These are phyloP conservation scores for Apis cerana DNA, from an alignment of 1,140 invertebrate species.

Conservation along the genomic window DNA sequence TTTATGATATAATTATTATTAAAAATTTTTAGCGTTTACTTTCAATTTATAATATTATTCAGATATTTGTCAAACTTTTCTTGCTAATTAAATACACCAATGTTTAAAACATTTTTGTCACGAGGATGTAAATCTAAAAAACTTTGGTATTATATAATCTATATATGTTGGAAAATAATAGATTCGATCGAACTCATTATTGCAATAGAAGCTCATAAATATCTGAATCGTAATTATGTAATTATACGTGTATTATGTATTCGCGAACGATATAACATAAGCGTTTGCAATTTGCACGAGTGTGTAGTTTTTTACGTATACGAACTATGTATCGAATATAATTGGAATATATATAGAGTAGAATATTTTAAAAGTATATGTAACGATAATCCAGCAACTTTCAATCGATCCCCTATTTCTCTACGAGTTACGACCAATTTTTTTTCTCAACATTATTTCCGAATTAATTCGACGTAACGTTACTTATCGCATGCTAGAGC, in stretches of 20 bases:
- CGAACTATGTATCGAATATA: not conserved
- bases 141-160: slow-evolving; percentile 57
- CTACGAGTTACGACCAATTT: slow-evolving; percentile 17
- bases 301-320: not conserved
- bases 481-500: slow-evolving; percentile 7
- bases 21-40: too few species aligned
- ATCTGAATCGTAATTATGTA: slow-evolving; percentile 35
- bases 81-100: not conserved
- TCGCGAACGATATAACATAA: slow-evolving; percentile 18
- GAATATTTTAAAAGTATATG: slow-evolving; percentile 8
- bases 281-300: not conserved
- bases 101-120: slow-evolving; percentile 35
- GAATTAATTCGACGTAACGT: slow-evolving; percentile 1
- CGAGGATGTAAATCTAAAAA: slow-evolving; percentile 53
- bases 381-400: slow-evolving; percentile 62
- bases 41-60: too few species aligned
- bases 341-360: too few species aligned
- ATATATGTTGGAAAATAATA: slow-evolving; percentile 36
- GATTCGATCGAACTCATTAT: slow-evolving; percentile 61
- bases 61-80: too few species aligned
- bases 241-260: slow-evolving; percentile 18
- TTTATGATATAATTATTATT: too few species aligned
- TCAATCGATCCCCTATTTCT: slow-evolving; percentile 46
- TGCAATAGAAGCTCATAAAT: slow-evolving; percentile 64
- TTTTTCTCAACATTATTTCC: slow-evolving; percentile 32